A percentile compares a stretch with the other conserved stretches of the same genome.
Conservation (phyloP, 2,888 invertebrate species). For the Keiferia lycopersicella region DNA sequence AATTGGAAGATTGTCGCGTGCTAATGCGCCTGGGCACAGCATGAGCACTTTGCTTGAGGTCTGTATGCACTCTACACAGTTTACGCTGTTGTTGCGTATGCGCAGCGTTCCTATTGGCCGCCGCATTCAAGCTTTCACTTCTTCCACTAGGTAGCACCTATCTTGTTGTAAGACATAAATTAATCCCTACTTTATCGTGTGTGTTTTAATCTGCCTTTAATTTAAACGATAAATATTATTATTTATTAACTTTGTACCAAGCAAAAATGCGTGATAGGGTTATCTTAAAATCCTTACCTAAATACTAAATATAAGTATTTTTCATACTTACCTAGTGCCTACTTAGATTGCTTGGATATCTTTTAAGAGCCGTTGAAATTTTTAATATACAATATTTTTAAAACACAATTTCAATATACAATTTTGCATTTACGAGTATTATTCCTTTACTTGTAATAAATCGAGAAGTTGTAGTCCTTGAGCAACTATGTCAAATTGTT, state of each 20-base stretch:
- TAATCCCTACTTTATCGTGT: conserved; percentile 12
- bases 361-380: too few relatives aligned
- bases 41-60: conserved; percentile 14
- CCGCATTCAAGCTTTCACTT: conserved; percentile 25
- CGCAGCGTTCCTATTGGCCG: conserved; percentile 15
- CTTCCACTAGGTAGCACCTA: not conserved
- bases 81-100: conserved; percentile 5
- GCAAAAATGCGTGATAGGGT: not conserved
- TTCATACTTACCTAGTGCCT: not conserved
- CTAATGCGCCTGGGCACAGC: conserved; percentile 30
- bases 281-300: not conserved
- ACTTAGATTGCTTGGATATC: too few relatives aligned
- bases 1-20: conserved; percentile 56
- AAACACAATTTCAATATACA: too few relatives aligned
- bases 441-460: not conserved
- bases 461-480: conserved; percentile 6
- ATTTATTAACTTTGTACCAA: not conserved
- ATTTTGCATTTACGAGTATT: not conserved
- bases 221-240: conserved; percentile 9
- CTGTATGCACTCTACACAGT: conserved; percentile 9
- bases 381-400: too few relatives aligned
- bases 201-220: not conserved
- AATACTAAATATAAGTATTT: too few relatives aligned
- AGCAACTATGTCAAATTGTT: conserved; percentile 17
- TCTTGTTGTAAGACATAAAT: not conserved